These are phyloP conservation scores for Hassar affinis DNA, from an alignment of 2,113 vertebrate species.

Conservation along the genomic window DNA sequence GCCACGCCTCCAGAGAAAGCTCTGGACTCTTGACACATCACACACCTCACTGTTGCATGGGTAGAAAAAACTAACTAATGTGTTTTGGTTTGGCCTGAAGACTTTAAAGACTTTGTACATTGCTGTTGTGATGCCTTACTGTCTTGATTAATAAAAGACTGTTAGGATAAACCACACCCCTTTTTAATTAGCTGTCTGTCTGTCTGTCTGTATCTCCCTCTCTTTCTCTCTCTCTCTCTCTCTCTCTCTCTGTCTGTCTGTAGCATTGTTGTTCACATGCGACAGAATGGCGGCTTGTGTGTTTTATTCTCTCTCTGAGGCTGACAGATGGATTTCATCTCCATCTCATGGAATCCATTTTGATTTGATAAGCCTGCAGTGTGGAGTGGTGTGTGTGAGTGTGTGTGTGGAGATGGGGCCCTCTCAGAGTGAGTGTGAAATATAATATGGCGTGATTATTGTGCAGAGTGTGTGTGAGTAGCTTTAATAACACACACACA, in stretches of 20 bases:
- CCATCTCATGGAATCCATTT: slow-evolving; percentile 50
- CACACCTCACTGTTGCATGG: slow-evolving; percentile 57
- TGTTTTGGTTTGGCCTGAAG: slow-evolving; percentile 52
- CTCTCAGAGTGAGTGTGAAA: slow-evolving; percentile 38
- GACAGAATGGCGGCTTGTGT: not conserved
- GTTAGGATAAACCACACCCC: slow-evolving; percentile 43
- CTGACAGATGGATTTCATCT: slow-evolving; percentile 44
- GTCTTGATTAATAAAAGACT: slow-evolving; percentile 55
- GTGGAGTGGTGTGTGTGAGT: slow-evolving; percentile 14
- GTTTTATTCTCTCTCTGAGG: slow-evolving; percentile 19
- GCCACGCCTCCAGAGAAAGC: not conserved
- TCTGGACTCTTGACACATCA: slow-evolving; percentile 9
- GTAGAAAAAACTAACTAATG: slow-evolving; percentile 43
- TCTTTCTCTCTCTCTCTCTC: slow-evolving; percentile 9
- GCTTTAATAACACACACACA: slow-evolving; percentile 29
- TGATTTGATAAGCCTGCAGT: slow-evolving; percentile 35
- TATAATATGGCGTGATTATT: slow-evolving; percentile 43
- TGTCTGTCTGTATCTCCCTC: too few species aligned
- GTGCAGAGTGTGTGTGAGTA: not conserved
- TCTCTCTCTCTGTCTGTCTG: slow-evolving; percentile 6
- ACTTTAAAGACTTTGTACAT: slow-evolving; percentile 54
- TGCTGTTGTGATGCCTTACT: slow-evolving; percentile 57
- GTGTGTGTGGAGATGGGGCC: slow-evolving; percentile 3
- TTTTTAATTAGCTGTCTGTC: not conserved
- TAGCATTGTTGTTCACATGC: slow-evolving; percentile 4